Conservation (phyloP, 1,140 invertebrate genomes). For the Lepidotrigona ventralis region DNA sequence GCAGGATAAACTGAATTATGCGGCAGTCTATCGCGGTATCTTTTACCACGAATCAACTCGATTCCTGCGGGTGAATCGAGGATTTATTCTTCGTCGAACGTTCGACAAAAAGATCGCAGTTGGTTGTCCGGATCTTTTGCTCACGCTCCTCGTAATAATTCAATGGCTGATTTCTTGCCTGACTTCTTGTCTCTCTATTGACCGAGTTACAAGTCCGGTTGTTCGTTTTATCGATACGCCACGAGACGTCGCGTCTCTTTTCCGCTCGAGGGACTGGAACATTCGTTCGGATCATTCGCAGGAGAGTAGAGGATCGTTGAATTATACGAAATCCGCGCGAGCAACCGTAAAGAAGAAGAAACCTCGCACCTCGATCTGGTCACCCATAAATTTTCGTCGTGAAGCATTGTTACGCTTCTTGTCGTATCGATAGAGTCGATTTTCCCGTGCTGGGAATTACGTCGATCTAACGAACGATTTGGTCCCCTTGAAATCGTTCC, state of each 20-base stretch:
- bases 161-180: not conserved
- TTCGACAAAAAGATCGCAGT: not conserved
- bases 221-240: not conserved
- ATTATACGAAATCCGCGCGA: conserved; percentile 18
- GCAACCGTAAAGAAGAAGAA: not conserved
- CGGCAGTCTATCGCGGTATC: not conserved
- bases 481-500: not conserved
- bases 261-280: not conserved
- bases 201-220: not conserved
- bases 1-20: not conserved
- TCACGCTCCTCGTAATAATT: too few species aligned
- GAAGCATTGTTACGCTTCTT: not conserved
- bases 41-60: not conserved
- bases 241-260: not conserved
- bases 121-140: not conserved
- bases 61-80: not conserved
- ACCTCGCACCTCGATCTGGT: too few species aligned
- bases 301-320: not conserved
- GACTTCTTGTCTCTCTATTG: not conserved
- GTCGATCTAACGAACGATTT: conserved; percentile 1
- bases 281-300: not conserved
- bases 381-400: not conserved
- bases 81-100: not conserved
- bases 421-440: conserved; percentile 21
- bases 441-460: not conserved